Conservation (phyloP, 2,888 invertebrate genomes). For the Ryuthela nishihirai region DNA sequence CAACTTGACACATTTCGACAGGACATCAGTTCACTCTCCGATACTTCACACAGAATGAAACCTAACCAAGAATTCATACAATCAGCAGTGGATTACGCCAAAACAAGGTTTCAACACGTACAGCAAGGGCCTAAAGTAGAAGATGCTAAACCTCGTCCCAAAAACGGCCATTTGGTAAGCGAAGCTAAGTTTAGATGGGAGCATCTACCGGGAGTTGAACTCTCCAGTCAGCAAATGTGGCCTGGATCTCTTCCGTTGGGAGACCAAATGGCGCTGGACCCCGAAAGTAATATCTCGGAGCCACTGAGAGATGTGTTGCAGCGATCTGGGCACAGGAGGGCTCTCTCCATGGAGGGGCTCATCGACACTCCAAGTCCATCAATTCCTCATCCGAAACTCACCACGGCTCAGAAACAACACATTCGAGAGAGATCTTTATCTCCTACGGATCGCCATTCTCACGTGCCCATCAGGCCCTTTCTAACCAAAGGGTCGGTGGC, state of each 20-base stretch:
- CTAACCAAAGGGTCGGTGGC: conserved; percentile 85
- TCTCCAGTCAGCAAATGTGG: conserved; percentile 11
- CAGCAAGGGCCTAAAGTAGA: conserved; percentile 43
- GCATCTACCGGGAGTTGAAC: conserved; percentile 4
- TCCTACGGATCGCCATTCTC: conserved; percentile 37
- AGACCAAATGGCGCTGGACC: conserved; percentile 10
- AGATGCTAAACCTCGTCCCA: conserved; percentile 50
- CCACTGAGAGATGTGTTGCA: conserved; percentile 11
- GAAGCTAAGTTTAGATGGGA: conserved; percentile 39
- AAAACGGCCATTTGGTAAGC: conserved; percentile 48
- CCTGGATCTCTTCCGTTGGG: conserved; percentile 1
- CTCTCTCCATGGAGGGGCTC: conserved; percentile 22
- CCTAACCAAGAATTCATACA: conserved; percentile 45
- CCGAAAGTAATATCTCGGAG: conserved; percentile 1
- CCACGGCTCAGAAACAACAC: conserved; percentile 60
- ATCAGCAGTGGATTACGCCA: conserved; percentile 64
- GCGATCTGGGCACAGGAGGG: conserved; percentile 12
- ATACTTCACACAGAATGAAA: no score
- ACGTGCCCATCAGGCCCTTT: conserved; percentile 70
- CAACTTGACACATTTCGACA: no score
- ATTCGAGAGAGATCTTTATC: conserved; percentile 45
- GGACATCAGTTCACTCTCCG: neutral
- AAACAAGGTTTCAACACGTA: conserved; percentile 62
- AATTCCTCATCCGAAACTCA: conserved; percentile 66
- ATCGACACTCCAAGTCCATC: conserved; percentile 45